Base-by-base conservation (phyloP, 2,888 invertebrate species). In the Aproaerema taeniolella region DNA sequence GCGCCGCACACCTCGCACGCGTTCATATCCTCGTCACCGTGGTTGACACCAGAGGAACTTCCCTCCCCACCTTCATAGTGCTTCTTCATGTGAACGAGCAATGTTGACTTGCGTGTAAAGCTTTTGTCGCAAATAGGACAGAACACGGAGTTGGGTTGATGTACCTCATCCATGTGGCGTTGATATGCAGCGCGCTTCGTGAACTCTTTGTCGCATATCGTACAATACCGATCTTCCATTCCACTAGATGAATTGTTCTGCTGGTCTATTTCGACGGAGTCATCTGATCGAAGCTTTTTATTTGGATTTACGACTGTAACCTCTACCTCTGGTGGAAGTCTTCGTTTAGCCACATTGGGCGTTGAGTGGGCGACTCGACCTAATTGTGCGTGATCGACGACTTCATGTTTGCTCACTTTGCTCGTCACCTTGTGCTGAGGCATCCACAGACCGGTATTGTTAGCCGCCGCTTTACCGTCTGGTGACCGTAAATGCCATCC, bases 401-500 rank as follows among this genome's bases (percentile, higher is more conserved):
- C 80, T 55, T 88, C 87, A 48, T 85, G 77, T 52, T 87, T 87
- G 47, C 87, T 87, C 13, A 86, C 76, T 57, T 88, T 88, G 47
- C 68, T 85, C 6, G 87, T 86, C 11, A 86, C 87, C 61, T 87
- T 87, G 49, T 83, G 82, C 49, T 87, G 87, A 2, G 87, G 87
- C 87, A 88, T 88, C 87, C 87, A 88, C 2, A 88, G 68, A 0
- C 87, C 87, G 15, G 74, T 69, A 41, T 87, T 88, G 44, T 86
- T 87, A 4, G 87, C 87, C 11, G 87, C 87, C 24, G 87, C 87
- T 58, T 87, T 88, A 2, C 86, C 82, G 47, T 87, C 83, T 2
- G 88, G 89, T 1, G 90, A 88, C 13, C 91, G 87, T 41, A 90
- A 82, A 58, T 92, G 92, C 83, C 91, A 91, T 7, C 91, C 91